Evolutionary conservation across 2,888 invertebrate genomes (phyloP), one percentile per base, ranked within the genome.

Genomic region (Hesperia comma): DNA sequence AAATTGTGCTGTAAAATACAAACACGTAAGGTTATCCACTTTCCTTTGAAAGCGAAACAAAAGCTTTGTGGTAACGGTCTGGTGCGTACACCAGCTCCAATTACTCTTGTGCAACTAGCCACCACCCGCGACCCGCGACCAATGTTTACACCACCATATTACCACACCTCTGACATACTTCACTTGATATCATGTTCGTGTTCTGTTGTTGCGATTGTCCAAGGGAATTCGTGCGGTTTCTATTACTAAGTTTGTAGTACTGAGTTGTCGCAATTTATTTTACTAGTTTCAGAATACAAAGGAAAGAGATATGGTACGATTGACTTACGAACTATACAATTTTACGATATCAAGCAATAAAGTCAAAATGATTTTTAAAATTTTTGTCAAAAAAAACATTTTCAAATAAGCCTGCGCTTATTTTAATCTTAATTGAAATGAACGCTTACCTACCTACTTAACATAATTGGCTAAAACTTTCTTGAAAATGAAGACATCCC

Each of bases 91-190:
- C 19, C 60, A 67, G 64, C 69, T 57, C 66, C 61, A 62, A 67
- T 67, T 67, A 60, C 64, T 0, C 40, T 67, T 68, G 68, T 69
- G 67, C 57, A 68, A 69, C 53, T 68, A 71, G 37, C 10, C 37
- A 8, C 37, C 37, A 8, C 55, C 71, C 68, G 69, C 69, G 70
- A 72, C 74, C 3, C 6, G 12, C 14, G 17, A 21, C 6, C 17
- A 51, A 6, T 12, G 10, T 0, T 1, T 2, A 8, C 49, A 19
- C 19, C 19, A 7, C 19, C 66, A 69, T 69, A 63, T 74, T 71
- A 70, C 73, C 71, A 74, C 74, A 74, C 72, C 73, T 73, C 69
- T 73, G 72, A 73, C 74, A 72, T 69, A 75, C 70, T 75, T 74
- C 72, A 58, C 67, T 67, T 46, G 55, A 43, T 60, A 60, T 33